Base-by-base conservation (phyloP, 37 sponge, comb jelly and placozoan genomes). In the Ephydatia muelleri region DNA sequence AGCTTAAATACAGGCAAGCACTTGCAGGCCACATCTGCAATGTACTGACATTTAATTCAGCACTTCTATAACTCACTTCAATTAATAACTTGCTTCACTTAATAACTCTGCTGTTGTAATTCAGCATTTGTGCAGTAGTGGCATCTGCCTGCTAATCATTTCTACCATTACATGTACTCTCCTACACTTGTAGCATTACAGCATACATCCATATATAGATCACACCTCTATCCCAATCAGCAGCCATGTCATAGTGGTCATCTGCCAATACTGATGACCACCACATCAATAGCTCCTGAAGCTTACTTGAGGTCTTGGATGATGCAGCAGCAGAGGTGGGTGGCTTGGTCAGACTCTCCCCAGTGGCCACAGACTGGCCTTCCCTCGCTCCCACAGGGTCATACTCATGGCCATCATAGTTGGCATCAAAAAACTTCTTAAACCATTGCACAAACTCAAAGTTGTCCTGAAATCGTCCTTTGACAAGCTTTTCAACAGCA, bases 381-480 rank as follows among this genome's bases (percentile, higher is more conserved):
- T 66, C 89, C n/a, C 99, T 88, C 4, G 82, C 93, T 32, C 70
- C 91, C 11, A 82, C 79, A 25, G 95, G 83, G 71, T 98, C 93
- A 78, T 98, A 94, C 71, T 91, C 89, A 0, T 66, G 21, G 0
- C 93, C 95, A 70, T 85, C 80, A 76, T 97, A 97, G 88, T 99
- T 99, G 31, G 92, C 96, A 77, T 97, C 88, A 89, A 91, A 99
- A 86, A 99, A 93, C 78, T 93, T 93, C 86, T 97, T 95, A 79
- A 99, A 99, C 99, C 99, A 99, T 82, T 99, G 99, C 47, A 87
- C 67, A 72, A 99, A 99, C 85, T 99, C 99, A 83, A 99, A 95
- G 80, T 99, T 99, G 88, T 99, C 99, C 38, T 97, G 99, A 82
- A 95, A 97, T 31, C 85, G 76, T 16, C 97, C 97, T 57, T 99